phyloP scores from a whole-genome alignment of 2,113 vertebrate species.

The Paedocypris sp. region DNA sequence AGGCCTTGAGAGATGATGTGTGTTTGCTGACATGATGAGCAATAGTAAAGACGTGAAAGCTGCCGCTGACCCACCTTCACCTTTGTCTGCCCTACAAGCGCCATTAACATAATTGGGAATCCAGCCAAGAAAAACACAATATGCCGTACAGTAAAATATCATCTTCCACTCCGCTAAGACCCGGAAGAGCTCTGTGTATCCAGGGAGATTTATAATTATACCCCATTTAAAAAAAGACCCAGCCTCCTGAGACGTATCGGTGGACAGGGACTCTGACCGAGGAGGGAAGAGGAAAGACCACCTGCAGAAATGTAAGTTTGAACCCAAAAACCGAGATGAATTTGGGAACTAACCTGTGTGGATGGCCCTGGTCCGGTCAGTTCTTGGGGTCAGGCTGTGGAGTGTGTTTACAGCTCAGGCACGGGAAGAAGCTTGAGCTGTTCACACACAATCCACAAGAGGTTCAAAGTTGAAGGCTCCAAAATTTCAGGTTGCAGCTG shows the following conservation, averaged over 20 bases:
- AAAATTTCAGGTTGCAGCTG: too few species aligned
- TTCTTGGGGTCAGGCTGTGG: too few species aligned
- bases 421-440: too few species aligned
- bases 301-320: slow-evolving; percentile 30
- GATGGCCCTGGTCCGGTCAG: too few species aligned
- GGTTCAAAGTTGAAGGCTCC: too few species aligned
- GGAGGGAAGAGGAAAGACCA: slow-evolving; percentile 26
- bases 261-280: slow-evolving; percentile 30
- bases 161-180: slow-evolving; percentile 12
- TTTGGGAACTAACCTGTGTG: too few species aligned
- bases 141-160: slow-evolving; percentile 1
- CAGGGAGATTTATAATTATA: slow-evolving; percentile 51
- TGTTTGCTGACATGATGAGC: slow-evolving; percentile 3
- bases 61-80: background rate
- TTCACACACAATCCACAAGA: too few species aligned
- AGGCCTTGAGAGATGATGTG: slow-evolving; percentile 1
- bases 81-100: background rate
- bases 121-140: slow-evolving; percentile 10
- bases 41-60: slow-evolving; percentile 9
- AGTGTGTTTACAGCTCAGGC: too few species aligned
- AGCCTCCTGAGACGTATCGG: slow-evolving; percentile 31
- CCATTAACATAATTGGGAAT: background rate
- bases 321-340: too few species aligned
- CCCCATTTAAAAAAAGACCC: slow-evolving; percentile 56
- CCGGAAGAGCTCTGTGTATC: slow-evolving; percentile 35